These are phyloP conservation scores for Dryobates pubescens DNA, from an alignment of 2,797 vertebrate genomes.

Conservation along the genomic window DNA sequence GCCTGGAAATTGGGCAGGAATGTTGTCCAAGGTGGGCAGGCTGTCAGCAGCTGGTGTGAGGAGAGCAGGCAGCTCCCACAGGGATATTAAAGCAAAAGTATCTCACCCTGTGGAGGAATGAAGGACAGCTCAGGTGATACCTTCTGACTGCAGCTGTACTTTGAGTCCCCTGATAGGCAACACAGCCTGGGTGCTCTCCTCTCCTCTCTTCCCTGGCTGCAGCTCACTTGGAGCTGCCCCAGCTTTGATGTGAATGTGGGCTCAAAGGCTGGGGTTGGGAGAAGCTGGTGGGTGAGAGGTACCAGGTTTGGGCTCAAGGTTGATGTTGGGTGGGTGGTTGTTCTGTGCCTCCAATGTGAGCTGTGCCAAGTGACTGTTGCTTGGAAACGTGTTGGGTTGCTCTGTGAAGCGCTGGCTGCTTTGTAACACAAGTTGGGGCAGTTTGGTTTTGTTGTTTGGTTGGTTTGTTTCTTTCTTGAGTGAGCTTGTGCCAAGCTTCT, in stretches of 20 bases:
- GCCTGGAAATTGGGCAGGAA: neutral
- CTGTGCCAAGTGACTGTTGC: neutral
- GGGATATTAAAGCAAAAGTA: neutral
- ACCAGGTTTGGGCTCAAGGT: rapidly evolving
- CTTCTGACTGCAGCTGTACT: neutral
- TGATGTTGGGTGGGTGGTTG: neutral
- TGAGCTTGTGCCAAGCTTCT: neutral
- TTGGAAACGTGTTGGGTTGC: neutral
- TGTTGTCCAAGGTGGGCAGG: rapidly evolving
- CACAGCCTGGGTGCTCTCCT: neutral
- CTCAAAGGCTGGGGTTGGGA: neutral
- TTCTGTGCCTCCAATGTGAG: neutral
- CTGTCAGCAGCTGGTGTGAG: rapidly evolving
- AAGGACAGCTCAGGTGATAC: constrained; percentile 10
- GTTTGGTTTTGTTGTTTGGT: too few species aligned
- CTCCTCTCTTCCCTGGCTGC: neutral
- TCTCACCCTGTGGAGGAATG: neutral
- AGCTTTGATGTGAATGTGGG: neutral
- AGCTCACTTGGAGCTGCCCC: rapidly evolving
- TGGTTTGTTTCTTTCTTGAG: too few species aligned
- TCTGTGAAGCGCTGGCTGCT: neutral
- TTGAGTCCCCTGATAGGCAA: neutral
- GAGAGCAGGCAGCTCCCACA: neutral
- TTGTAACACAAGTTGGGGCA: neutral
- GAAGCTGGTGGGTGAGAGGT: neutral